Percentiles rank a stretch among this genome's conserved stretches.
Conservation (phyloP, 2,113 vertebrate genomes). For the Microtus oregoni region DNA sequence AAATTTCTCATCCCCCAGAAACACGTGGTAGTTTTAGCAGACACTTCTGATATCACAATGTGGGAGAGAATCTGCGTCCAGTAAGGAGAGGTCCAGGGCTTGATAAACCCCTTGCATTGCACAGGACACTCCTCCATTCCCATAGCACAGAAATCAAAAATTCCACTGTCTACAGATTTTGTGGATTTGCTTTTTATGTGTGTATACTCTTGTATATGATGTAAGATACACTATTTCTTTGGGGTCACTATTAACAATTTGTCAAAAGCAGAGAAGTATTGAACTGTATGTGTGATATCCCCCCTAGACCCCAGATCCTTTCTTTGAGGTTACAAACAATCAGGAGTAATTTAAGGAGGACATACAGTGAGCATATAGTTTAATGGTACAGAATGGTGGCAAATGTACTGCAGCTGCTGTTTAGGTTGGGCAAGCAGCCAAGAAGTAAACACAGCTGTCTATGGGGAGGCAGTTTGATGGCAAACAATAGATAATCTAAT, state of each 20-base stretch:
- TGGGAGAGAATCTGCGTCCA: too few species aligned
- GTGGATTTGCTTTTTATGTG: not conserved
- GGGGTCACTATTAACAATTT: not conserved
- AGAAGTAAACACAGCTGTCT: constrained; percentile 11
- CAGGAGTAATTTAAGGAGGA: not conserved
- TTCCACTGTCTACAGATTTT: not conserved
- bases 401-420: constrained; percentile 21
- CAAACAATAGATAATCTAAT: constrained; percentile 24
- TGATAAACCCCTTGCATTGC: not conserved
- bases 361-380: not conserved
- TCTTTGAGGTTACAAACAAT: not conserved
- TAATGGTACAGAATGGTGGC: not conserved
- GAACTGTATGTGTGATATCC: not conserved
- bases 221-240: not conserved
- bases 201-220: not conserved
- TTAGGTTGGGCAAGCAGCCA: not conserved
- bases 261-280: not conserved
- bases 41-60: not conserved
- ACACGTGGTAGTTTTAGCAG: not conserved
- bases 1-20: not conserved
- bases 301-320: not conserved
- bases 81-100: not conserved
- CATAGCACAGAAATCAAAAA: not conserved
- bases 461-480: not conserved
- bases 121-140: not conserved